Evolutionary conservation across 2,888 invertebrate species (phyloP).

Genomic region (Troides oblongomaculatus): DNA sequence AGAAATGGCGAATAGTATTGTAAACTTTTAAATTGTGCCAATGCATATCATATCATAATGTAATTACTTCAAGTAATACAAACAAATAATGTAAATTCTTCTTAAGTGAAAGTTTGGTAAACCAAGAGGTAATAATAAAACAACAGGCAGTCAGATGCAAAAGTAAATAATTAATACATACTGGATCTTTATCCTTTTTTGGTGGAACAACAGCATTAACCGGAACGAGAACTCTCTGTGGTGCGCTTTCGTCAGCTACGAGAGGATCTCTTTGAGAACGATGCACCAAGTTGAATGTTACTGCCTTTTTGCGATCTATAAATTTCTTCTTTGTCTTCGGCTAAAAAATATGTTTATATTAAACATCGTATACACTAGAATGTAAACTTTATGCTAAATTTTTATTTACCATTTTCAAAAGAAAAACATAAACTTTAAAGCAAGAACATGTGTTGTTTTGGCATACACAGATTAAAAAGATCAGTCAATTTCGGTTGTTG

Average conservation of each 20-base stretch:
- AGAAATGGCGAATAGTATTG: no score
- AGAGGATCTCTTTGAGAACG: slow-evolving; percentile 96
- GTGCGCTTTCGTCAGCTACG: slow-evolving; percentile 92
- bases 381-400: background rate
- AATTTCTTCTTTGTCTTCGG: slow-evolving; percentile 88
- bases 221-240: slow-evolving; percentile 90
- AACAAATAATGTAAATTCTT: no score
- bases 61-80: no score
- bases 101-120: no score
- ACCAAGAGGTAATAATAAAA: no score
- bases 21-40: no score
- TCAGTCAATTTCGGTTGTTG: slow-evolving; percentile 2
- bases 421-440: slow-evolving; percentile 33
- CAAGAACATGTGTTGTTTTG: slow-evolving; percentile 67
- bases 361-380: background rate
- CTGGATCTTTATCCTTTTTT: slow-evolving; percentile 62
- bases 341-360: slow-evolving; percentile 54
- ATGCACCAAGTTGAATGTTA: slow-evolving; percentile 95
- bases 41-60: no score
- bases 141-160: background rate
- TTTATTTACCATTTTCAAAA: slow-evolving; percentile 50
- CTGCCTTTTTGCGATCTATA: slow-evolving; percentile 94
- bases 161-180: slow-evolving; percentile 44
- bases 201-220: slow-evolving; percentile 71
- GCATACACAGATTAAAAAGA: slow-evolving; percentile 41